Conservation (phyloP, 2,888 invertebrate species). For the Xanthia togata region DNA sequence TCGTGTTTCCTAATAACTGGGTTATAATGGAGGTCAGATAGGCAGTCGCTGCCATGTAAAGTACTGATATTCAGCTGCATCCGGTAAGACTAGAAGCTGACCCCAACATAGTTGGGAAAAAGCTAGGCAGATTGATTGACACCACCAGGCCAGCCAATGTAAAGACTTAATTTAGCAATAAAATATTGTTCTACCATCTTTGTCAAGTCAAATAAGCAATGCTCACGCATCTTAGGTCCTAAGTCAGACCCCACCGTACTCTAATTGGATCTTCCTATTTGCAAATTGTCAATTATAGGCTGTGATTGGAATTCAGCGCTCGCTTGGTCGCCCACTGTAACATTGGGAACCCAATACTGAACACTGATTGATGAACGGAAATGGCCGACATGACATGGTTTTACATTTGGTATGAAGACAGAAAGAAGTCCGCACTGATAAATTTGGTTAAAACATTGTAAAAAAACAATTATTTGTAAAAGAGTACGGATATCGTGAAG, state of each 20-base stretch:
- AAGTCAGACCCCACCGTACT: conserved; percentile 23
- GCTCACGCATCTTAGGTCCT: conserved; percentile 20
- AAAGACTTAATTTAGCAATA: no score
- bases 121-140: no score
- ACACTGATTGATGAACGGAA: conserved; percentile 50
- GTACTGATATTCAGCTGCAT: no score
- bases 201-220: conserved; percentile 4
- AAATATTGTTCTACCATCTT: neutral
- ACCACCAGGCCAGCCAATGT: no score
- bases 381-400: conserved; percentile 13
- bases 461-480: no score
- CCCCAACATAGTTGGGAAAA: no score
- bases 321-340: conserved; percentile 51
- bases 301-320: conserved; percentile 48
- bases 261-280: conserved; percentile 52
- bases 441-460: neutral
- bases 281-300: conserved; percentile 54
- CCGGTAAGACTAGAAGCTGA: no score
- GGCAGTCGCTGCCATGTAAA: no score
- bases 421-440: neutral
- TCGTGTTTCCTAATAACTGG: no score
- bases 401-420: conserved; percentile 24
- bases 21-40: no score
- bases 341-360: conserved; percentile 35
- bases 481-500: no score